Base-by-base conservation (phyloP, 2,113 vertebrate species). In the Alectura lathami region DNA sequence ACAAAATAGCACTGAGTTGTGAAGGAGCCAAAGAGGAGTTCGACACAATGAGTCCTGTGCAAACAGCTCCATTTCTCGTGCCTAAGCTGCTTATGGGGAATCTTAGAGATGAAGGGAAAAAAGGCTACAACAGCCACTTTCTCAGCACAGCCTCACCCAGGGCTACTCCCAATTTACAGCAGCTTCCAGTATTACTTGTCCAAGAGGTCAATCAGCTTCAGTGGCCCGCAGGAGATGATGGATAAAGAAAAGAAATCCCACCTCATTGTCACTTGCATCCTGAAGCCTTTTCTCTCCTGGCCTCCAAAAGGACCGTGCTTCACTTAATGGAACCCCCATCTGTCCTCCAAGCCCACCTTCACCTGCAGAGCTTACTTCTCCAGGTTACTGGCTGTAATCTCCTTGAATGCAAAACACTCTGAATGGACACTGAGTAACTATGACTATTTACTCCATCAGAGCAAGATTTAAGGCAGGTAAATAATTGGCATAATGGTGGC, bases 401-500 rank as follows among this genome's bases (percentile, higher is more conserved):
- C 91, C 76, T 90, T 24, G 23, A 90, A 86, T 60, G 79, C 86
- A 89, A 91, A 94, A 48, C 60, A 92, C 73, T 29, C 38, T 7
- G 59, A 34, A 77, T 88, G 83, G 67, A 26, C 6, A n/a, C 0
- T 3, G 57, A 54, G 80, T 74, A 91, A 85, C 51, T 91, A 79
- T 1, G 1, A 64, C 66, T 76, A 8, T 62, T 84, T 92, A 86
- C 45, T 63, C 62, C 79, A 59, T 8, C 0, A 0, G 79, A 63
- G 85, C 17, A 60, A 88, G 86, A 90, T 80, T 76, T 91, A 64
- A 88, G 88, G 72, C 77, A 90, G 88, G 91, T 77, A 90, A 96
- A 88, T 86, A 91, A 94, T 74, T 89, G 85, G 64, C 68, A 45
- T 48, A 53, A 73, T 78, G 83, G 69, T 76, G 59, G 47, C 56